Percentiles rank a stretch among this genome's conserved stretches.
Conservation (phyloP, 2,113 vertebrate species). For the Naja naja region DNA sequence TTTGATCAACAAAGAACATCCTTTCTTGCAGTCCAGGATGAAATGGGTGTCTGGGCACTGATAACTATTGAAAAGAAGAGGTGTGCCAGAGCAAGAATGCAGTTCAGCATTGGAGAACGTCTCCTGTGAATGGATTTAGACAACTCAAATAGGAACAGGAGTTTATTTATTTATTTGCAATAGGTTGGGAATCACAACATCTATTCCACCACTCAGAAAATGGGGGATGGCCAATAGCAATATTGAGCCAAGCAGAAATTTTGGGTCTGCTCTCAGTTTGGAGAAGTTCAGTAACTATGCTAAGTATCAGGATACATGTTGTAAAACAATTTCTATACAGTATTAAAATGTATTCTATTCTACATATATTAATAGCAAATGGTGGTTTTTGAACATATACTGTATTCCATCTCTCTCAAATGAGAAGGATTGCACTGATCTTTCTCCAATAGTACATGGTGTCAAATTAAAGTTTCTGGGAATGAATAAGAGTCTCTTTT, state of each 20-base stretch:
- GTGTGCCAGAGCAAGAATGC: not conserved
- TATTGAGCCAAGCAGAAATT: not conserved
- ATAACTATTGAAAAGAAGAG: not conserved
- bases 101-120: not conserved
- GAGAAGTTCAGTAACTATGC: not conserved
- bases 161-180: not conserved
- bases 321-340: not conserved
- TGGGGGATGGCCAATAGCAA: not conserved
- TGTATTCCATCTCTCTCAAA: not conserved
- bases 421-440: not conserved
- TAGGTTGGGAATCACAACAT: not conserved
- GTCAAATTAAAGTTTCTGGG: slow-evolving; percentile 6
- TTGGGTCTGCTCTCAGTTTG: not conserved
- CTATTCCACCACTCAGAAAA: not conserved
- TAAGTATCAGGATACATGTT: not conserved
- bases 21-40: not conserved
- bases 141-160: not conserved
- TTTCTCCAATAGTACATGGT: not conserved
- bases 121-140: not conserved
- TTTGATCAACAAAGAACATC: not conserved
- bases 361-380: not conserved
- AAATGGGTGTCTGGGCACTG: not conserved
- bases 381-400: not conserved
- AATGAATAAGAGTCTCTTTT: slow-evolving; percentile 19
- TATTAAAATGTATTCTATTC: not conserved